Evolutionary conservation across 2,888 invertebrate genomes (phyloP), one percentile per base, ranked within the genome.

Genomic region (Acronicta psi): DNA sequence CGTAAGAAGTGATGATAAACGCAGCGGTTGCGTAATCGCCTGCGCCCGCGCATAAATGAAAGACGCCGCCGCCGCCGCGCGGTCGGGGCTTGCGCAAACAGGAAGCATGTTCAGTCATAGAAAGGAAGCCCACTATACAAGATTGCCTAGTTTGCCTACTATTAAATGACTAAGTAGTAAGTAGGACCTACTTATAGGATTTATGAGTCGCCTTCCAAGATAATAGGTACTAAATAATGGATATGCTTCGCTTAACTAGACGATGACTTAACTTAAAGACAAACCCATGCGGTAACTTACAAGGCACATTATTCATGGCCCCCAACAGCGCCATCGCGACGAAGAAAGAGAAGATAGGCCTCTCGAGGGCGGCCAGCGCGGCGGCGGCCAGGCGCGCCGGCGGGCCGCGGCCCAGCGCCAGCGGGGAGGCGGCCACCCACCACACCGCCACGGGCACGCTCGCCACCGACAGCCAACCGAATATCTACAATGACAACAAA

Each of bases 331-430:
- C 89, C 4, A 86, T 29, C 4, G 80, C 79, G 8, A 89, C 87
- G 54, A 91, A 75, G 23, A 84, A 53, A 1, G 86, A 84, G 83
- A 93, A 93, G 14, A 91, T 80, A 2, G 93, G 89, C 0, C 93
- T 75, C 84, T 93, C 93, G 23, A 87, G 45, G 2, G 89, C 91
- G 0, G 92, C 91, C 8, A 92, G 85, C 51, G 83, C 84, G 2
- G 92, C 92, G 9, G 87, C 89, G 2, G 78, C 64, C 9, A 63
- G 74, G 1, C 86, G 81, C 45, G 69, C 53, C 0, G 88, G 88
- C 11, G 83, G 76, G 1, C 77, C 84, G 11, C 80, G 83, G 6
- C 73, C 83, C 81, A 87, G 74, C 79, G 83, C 62, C 58, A 76
- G 82, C 59, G 91, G 91, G 0, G 89, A 84, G 58, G 70, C 44